These are phyloP conservation scores for Tenthredo notha DNA, from an alignment of 2,888 invertebrate genomes.

Conservation along the genomic window DNA sequence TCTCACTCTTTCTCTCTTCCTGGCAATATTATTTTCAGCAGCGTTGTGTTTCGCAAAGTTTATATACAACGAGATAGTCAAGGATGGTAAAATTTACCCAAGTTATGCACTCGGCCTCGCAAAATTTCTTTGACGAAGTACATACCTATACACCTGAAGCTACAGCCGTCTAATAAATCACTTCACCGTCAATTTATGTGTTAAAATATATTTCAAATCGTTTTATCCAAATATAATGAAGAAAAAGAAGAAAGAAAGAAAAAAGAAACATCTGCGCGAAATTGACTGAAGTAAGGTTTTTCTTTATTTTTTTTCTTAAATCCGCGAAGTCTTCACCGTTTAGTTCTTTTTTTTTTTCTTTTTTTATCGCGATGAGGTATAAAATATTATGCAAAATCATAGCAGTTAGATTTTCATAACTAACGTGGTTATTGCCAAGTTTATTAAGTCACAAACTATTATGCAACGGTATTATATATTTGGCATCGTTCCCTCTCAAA, in stretches of 20 bases:
- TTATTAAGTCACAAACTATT: background rate
- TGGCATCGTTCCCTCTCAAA: background rate
- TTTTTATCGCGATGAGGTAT: background rate
- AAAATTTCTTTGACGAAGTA: background rate
- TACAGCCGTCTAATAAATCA: background rate
- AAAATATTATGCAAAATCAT: background rate
- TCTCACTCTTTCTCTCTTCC: background rate
- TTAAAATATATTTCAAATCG: background rate
- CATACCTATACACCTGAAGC: background rate
- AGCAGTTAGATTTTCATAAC: background rate
- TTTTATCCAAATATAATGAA: background rate
- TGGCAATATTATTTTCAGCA: background rate
- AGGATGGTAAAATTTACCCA: background rate
- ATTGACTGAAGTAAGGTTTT: background rate
- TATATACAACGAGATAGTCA: background rate
- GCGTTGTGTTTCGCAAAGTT: constrained; percentile 7
- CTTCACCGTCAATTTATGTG: background rate
- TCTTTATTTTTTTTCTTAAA: background rate
- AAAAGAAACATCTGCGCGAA: background rate
- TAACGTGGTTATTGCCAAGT: background rate
- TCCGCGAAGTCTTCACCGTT: background rate
- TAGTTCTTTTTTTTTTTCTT: background rate
- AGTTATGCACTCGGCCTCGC: background rate
- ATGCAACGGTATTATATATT: background rate
- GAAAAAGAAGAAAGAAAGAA: background rate